Conservation (phyloP, 2,113 vertebrate species). For the Psammodynastes pulverulentus region DNA sequence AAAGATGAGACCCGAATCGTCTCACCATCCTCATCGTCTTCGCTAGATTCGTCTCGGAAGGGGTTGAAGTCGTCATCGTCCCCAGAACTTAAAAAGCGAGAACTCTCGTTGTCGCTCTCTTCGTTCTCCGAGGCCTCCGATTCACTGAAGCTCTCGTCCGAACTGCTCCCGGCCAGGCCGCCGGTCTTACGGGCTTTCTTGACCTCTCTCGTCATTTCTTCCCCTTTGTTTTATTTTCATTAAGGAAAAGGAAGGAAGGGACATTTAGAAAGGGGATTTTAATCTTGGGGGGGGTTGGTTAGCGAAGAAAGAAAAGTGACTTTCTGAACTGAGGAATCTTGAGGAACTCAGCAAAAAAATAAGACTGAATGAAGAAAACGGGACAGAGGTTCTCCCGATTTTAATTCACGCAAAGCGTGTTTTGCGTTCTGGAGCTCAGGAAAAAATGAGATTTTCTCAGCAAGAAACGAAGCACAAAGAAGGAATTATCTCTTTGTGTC, state of each 20-base stretch:
- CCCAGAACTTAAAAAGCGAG: constrained; percentile 89
- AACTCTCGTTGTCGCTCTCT: constrained; percentile 90
- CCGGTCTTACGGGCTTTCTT: constrained; percentile 87
- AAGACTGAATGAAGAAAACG: background rate
- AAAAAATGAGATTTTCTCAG: background rate
- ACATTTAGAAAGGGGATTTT: background rate
- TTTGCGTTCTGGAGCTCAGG: no score
- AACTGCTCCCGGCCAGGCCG: constrained; percentile 89
- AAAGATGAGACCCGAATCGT: background rate
- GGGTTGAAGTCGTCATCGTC: constrained; percentile 96
- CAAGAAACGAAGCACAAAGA: background rate
- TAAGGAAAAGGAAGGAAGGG: background rate
- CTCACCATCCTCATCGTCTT: constrained; percentile 93
- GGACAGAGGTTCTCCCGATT: background rate
- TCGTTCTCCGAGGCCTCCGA: constrained; percentile 84
- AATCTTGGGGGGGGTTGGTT: background rate
- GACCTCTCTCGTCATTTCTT: constrained; percentile 81
- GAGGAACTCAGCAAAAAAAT: background rate
- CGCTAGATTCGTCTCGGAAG: constrained; percentile 92
- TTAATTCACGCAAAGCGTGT: background rate
- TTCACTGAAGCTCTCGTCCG: constrained; percentile 84
- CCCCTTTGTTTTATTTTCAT: constrained; percentile 65
- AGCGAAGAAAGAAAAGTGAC: no score
- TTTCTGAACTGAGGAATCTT: background rate
- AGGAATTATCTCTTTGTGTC: background rate